phyloP scores from a whole-genome alignment of 1,140 invertebrate genomes.

The Caenorhabditis tropicalis region DNA sequence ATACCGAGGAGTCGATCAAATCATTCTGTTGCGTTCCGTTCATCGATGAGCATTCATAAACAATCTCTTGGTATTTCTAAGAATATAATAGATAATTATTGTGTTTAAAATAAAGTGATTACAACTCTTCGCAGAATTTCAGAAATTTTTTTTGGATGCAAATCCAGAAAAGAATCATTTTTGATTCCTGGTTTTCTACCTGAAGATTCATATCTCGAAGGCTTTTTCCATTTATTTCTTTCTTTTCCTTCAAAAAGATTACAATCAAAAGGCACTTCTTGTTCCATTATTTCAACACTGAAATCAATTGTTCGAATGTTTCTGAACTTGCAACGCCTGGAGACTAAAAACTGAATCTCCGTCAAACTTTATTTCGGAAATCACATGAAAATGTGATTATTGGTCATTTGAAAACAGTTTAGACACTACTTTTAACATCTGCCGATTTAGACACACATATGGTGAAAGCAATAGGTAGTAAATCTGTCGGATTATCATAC shows the following conservation, averaged over 20 bases:
- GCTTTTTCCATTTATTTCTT: not conserved
- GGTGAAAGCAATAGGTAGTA: not conserved
- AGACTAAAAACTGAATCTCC: not conserved
- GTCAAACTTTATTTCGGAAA: not conserved
- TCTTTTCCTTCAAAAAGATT: no score
- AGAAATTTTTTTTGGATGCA: no score
- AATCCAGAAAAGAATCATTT: no score
- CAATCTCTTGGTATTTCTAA: no score
- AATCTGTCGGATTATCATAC: constrained; percentile 11
- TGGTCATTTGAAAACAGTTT: not conserved
- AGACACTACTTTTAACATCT: not conserved
- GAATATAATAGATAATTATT: no score
- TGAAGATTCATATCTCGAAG: not conserved
- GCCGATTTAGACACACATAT: not conserved
- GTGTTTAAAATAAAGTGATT: no score
- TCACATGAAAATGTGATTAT: constrained; percentile 11
- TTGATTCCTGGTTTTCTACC: no score
- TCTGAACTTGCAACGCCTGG: not conserved
- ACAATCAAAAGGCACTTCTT: no score
- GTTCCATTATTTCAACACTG: not conserved
- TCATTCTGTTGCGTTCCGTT: no score
- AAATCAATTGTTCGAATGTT: not conserved
- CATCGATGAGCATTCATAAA: no score
- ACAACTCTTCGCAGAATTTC: no score
- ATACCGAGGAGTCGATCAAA: no score